Conservation (phyloP, 2,797 vertebrate genomes). For the Tragelaphus eurycerus region DNA sequence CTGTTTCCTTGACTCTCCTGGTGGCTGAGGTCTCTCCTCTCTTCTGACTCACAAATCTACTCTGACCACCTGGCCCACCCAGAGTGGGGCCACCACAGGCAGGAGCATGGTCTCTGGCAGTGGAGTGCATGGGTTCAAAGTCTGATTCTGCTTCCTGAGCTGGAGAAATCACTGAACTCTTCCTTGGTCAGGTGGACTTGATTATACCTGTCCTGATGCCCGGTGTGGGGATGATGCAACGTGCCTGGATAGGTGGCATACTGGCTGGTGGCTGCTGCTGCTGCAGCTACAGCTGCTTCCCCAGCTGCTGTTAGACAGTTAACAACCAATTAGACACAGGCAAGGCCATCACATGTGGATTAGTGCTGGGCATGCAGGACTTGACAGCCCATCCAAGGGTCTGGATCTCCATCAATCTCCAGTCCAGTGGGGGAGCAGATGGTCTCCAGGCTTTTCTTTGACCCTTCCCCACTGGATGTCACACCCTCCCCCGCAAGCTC, state of each 20-base stretch:
- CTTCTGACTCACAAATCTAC: neutral
- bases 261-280: neutral
- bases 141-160: neutral
- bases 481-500: rapidly evolving
- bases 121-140: neutral
- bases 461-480: too few relatives aligned
- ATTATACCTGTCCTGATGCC: too few relatives aligned
- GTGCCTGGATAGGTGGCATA: rapidly evolving
- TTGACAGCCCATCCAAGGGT: neutral
- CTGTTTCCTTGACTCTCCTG: neutral
- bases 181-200: neutral
- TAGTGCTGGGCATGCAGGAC: neutral
- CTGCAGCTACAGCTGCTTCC: rapidly evolving
- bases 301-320: neutral
- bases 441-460: neutral
- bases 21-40: neutral
- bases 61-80: neutral
- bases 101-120: neutral
- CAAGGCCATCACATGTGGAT: neutral
- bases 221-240: rapidly evolving
- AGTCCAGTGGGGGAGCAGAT: neutral
- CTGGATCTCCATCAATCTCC: rapidly evolving
- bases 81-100: too few relatives aligned
- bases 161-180: neutral
- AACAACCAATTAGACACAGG: neutral